Evolutionary conservation across 2,888 invertebrate species (phyloP), one percentile per base, ranked within the genome.

Genomic region (Drosophila anomelani): DNA sequence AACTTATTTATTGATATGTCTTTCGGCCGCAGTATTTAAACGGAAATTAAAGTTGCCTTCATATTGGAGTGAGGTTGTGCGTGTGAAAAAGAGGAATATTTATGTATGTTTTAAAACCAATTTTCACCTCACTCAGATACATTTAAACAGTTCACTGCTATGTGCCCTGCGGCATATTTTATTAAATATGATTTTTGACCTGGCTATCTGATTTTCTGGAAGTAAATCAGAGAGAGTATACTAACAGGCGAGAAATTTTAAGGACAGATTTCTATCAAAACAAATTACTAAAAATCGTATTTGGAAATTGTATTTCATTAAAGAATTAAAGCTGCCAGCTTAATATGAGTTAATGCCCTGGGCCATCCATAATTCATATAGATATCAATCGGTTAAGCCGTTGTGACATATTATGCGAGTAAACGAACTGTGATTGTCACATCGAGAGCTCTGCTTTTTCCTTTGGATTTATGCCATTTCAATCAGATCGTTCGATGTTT

Each of bases 1-100:
- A 59, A 63, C 66, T 88, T 85, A 88, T 88, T 83, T 85, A 88
- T 88, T 74, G 71, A 75, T 78, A 62, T 85, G 78, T 77, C 75
- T 85, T 80, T 78, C 84, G 78, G 72, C 84, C 84, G 44, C 88
- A 80, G 53, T 68, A 71, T 79, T 86, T 83, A 74, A 88, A 58
- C 79, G 88, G 77, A 84, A 83, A 88, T 84, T 88, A 88, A 88
- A 74, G 79, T 57, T 55, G 54, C 49, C 63, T 13, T 71, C 56
- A 55, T 56, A 66, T 53, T 9, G 63, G 10, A 36, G 34, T 15
- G 20, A 23, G 51, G 13, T 34, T 20, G 20, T 17, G 62, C n/a
- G 61, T 23, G 38, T n/a, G 39, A 20, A 20, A 20, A 20, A 20
- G 20, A 20, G 20, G 20, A 20, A 20, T 17, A 51, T 63, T 34